phyloP scores from a whole-genome alignment of 2,888 invertebrate genomes.

The Polydrusus cervinus region DNA sequence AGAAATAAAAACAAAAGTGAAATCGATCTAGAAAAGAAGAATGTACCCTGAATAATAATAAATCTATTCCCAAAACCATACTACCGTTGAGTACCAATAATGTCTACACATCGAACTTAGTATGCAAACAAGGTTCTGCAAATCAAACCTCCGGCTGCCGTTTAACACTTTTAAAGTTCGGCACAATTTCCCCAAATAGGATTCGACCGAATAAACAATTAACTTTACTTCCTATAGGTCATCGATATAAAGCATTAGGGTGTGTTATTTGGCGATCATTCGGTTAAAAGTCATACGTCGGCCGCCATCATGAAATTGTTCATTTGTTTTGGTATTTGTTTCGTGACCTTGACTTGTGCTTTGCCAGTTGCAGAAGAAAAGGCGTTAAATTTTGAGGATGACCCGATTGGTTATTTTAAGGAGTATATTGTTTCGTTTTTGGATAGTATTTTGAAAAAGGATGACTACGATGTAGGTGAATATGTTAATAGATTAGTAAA shows the following conservation, averaged over 20 bases:
- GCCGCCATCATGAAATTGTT: slow-evolving; percentile 49
- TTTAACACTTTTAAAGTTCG: slow-evolving; percentile 48
- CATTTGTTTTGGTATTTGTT: slow-evolving; percentile 45
- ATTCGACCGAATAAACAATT: slow-evolving; percentile 37
- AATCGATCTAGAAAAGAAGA: slow-evolving; percentile 15
- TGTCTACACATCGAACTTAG: slow-evolving; percentile 36
- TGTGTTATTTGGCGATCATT: slow-evolving; percentile 43
- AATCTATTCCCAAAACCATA: background rate
- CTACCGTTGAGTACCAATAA: slow-evolving; percentile 22
- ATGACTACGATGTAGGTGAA: slow-evolving; percentile 69
- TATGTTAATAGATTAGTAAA: background rate
- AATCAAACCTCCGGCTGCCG: slow-evolving; percentile 38
- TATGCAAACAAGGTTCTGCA: slow-evolving; percentile 38
- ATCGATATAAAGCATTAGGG: slow-evolving; percentile 47
- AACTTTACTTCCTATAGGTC: slow-evolving; percentile 50
- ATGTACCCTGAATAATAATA: slow-evolving; percentile 43
- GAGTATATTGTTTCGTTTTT: slow-evolving; percentile 80
- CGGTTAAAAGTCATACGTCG: slow-evolving; percentile 40
- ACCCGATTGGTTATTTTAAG: slow-evolving; percentile 88
- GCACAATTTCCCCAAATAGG: slow-evolving; percentile 52
- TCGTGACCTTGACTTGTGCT: slow-evolving; percentile 70
- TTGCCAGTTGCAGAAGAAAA: slow-evolving; percentile 85
- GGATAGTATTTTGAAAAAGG: slow-evolving; percentile 86
- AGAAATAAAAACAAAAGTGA: slow-evolving; percentile 22
- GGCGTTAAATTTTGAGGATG: slow-evolving; percentile 82